Conservation (phyloP, 2,888 invertebrate species). For the Folsomia candida region DNA sequence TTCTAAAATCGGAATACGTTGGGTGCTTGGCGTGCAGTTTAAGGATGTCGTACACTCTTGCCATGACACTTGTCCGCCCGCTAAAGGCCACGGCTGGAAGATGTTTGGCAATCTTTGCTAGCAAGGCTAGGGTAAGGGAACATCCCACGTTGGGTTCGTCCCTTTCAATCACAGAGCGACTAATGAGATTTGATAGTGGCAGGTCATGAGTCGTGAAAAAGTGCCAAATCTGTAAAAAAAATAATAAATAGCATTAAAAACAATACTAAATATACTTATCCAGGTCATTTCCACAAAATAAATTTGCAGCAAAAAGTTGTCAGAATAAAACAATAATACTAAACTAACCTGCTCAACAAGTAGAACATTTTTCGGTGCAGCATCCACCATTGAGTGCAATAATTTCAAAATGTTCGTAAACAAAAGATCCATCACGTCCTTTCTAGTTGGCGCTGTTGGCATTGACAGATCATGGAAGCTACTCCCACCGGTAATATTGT, state of each 20-base stretch:
- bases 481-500: neutral
- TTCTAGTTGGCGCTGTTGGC: neutral
- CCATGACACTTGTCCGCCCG: neutral
- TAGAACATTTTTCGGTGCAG: conserved; percentile 39
- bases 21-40: conserved; percentile 28
- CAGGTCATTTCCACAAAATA: too few relatives aligned
- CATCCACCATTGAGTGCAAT: conserved; percentile 42
- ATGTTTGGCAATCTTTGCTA: conserved; percentile 29
- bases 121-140: conserved; percentile 28
- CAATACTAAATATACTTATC: neutral
- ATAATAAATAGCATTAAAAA: neutral
- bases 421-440: conserved; percentile 31
- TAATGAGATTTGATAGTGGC: conserved; percentile 30
- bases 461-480: neutral
- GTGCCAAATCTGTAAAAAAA: conserved; percentile 36
- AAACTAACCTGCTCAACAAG: conserved; percentile 38
- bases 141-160: neutral
- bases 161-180: conserved; percentile 4
- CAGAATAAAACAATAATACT: too few relatives aligned
- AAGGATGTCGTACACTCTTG: conserved; percentile 31
- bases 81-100: conserved; percentile 29
- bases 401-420: conserved; percentile 43
- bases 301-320: too few relatives aligned
- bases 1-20: conserved; percentile 15
- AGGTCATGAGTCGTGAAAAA: conserved; percentile 33